phyloP scores from a whole-genome alignment of 2,797 vertebrate species.

The Acanthis flammea region DNA sequence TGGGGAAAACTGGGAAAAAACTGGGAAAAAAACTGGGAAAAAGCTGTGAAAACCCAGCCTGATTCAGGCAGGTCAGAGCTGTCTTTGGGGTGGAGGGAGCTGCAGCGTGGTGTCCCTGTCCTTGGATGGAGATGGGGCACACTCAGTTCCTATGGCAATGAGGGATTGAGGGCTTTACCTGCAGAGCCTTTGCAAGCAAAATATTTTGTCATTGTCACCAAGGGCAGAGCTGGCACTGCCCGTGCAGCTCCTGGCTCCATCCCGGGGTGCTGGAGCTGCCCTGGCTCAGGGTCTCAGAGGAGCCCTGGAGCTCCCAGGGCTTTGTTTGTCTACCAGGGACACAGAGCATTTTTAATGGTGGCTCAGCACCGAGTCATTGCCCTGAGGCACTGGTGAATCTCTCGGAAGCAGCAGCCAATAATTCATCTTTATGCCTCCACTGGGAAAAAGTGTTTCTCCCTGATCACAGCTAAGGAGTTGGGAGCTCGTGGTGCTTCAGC shows the following conservation, averaged over 20 bases:
- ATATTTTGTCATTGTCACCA: neutral
- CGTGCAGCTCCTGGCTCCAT: accelerated
- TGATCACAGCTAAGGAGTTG: neutral
- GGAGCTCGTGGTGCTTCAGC: neutral
- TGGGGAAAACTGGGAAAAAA: neutral
- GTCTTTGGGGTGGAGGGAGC: neutral
- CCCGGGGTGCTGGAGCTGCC: neutral
- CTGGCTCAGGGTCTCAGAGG: accelerated
- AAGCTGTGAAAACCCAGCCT: accelerated
- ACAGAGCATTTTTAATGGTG: neutral
- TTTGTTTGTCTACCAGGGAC: neutral
- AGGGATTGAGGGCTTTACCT: neutral
- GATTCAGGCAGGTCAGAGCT: neutral
- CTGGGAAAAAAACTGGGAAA: neutral
- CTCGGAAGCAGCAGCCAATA: neutral
- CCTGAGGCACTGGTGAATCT: neutral
- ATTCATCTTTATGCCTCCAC: neutral
- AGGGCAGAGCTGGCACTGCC: accelerated
- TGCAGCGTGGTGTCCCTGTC: accelerated
- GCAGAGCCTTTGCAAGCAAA: neutral
- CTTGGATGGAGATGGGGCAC: neutral
- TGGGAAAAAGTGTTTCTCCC: neutral
- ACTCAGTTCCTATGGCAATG: neutral
- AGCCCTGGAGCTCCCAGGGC: neutral
- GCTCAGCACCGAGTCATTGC: neutral